Conservation (phyloP, 2,113 vertebrate species). For the Seriola quinqueradiata region DNA sequence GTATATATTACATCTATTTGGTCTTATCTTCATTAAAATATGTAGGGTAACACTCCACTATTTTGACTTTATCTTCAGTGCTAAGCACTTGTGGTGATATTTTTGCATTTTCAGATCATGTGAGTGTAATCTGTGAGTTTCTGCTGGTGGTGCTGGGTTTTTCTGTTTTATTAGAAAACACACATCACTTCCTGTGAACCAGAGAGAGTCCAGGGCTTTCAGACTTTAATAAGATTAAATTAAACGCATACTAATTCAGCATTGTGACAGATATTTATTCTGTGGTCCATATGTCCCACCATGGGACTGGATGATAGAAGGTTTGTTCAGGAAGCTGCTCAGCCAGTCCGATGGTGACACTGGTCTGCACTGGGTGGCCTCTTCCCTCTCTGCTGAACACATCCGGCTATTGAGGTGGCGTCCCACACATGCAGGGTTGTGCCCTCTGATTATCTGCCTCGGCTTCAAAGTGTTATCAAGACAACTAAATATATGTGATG, state of each 20-base stretch:
- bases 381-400: conserved; percentile 78
- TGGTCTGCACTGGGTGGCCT: conserved; percentile 54
- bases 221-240: no score
- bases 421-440: conserved; percentile 71
- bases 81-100: no score
- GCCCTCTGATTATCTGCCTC: conserved; percentile 79
- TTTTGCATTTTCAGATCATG: no score
- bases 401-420: conserved; percentile 83
- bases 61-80: no score
- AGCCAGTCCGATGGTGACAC: background rate
- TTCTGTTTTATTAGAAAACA: background rate
- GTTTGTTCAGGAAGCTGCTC: conserved; percentile 31
- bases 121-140: no score
- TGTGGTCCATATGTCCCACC: no score
- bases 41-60: no score
- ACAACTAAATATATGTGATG: conserved; percentile 74
- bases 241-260: no score
- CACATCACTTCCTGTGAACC: background rate
- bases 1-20: no score
- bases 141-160: background rate
- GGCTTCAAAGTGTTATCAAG: conserved; percentile 79
- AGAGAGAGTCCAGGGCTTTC: background rate
- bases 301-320: background rate
- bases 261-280: no score
- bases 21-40: no score